Evolutionary conservation across 2,113 vertebrate genomes (phyloP).

Genomic region (Calidris pygmaea): DNA sequence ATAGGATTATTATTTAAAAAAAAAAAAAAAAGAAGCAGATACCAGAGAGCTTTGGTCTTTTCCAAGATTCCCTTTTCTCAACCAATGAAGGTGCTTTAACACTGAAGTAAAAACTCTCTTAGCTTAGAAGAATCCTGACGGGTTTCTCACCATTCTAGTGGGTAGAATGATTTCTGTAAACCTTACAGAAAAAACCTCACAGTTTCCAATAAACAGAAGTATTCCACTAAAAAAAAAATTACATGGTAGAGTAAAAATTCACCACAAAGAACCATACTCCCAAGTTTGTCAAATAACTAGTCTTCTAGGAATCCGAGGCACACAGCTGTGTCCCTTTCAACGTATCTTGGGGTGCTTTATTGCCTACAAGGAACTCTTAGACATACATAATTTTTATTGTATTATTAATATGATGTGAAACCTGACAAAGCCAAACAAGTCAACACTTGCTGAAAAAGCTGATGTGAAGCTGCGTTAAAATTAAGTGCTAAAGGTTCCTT

Average conservation of each 20-base stretch:
- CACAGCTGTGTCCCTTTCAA: conserved; percentile 28
- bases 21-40: background rate
- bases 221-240: background rate
- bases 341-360: conserved; percentile 46
- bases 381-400: conserved; percentile 11
- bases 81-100: conserved; percentile 65
- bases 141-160: conserved; percentile 11
- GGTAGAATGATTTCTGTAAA: conserved; percentile 50
- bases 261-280: background rate
- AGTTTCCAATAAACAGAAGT: conserved; percentile 39
- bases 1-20: background rate
- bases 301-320: conserved; percentile 24
- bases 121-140: conserved; percentile 32
- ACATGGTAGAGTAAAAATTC: conserved; percentile 12
- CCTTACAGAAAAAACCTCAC: conserved; percentile 45
- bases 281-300: conserved; percentile 16
- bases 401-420: conserved; percentile 28
- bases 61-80: conserved; percentile 56
- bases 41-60: conserved; percentile 56
- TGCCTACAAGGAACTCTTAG: conserved; percentile 56
- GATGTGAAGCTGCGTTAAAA: background rate
- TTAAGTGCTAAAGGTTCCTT: conserved; percentile 30
- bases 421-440: conserved; percentile 45
- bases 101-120: conserved; percentile 65
- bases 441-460: conserved; percentile 30